These are phyloP conservation scores for Peromyscus eremicus DNA, from an alignment of 2,797 vertebrate genomes.

Conservation along the genomic window DNA sequence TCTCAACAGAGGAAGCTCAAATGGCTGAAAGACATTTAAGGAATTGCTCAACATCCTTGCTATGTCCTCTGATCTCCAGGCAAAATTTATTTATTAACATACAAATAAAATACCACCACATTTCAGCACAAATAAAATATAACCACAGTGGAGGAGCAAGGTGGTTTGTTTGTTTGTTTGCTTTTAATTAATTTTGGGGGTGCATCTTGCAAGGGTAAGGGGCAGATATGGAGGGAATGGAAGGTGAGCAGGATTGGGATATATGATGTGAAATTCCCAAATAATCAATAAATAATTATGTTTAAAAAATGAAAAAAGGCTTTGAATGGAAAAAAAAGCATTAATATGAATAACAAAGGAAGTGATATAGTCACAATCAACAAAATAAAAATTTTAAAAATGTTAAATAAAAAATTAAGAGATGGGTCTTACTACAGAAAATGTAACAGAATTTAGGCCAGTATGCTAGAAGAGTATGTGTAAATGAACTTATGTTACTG, in stretches of 20 bases:
- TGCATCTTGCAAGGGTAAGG: neutral
- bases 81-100: too few species aligned
- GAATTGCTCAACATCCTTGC: too few species aligned
- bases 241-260: neutral
- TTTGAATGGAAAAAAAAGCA: conserved; percentile 24
- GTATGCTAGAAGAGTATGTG: neutral
- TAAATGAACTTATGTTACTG: conserved; percentile 7
- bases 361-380: conserved; percentile 18
- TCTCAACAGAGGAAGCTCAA: too few species aligned
- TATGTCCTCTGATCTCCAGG: too few species aligned
- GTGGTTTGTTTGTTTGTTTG: neutral
- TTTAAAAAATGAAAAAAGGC: neutral
- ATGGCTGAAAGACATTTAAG: too few species aligned
- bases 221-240: neutral
- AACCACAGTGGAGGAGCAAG: neutral
- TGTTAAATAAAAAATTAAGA: neutral
- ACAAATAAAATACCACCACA: too few species aligned
- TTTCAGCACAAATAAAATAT: too few species aligned
- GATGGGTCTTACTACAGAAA: neutral
- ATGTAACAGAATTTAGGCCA: neutral
- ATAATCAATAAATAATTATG: neutral
- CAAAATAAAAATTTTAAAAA: conserved; percentile 3
- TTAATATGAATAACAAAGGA: neutral
- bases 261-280: neutral
- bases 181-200: neutral